Evolutionary conservation across 2,113 vertebrate genomes (phyloP).

Genomic region (Alces alces): DNA sequence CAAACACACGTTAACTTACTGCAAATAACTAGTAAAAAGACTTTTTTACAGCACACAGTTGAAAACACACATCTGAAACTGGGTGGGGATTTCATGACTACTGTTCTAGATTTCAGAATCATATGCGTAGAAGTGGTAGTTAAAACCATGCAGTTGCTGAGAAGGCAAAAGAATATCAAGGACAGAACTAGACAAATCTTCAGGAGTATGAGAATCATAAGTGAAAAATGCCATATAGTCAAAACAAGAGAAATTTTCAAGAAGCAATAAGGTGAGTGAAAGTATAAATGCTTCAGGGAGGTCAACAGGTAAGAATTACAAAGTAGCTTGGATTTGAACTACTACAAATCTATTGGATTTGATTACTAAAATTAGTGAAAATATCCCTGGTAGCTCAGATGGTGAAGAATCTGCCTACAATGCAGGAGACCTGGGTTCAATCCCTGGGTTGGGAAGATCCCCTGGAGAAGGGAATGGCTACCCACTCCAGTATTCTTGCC

Average conservation of each 20-base stretch:
- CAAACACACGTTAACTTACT: neutral
- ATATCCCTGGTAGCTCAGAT: neutral
- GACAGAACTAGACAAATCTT: neutral
- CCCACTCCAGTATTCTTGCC: neutral
- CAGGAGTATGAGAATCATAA: neutral
- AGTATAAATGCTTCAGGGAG: neutral
- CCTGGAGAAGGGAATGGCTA: neutral
- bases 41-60: neutral
- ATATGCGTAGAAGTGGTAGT: neutral
- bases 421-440: neutral
- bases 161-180: neutral
- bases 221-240: neutral
- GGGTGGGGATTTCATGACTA: neutral
- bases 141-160: neutral
- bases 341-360: neutral
- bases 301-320: constrained; percentile 4
- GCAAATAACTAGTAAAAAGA: neutral
- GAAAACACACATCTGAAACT: neutral
- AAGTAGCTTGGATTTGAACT: neutral
- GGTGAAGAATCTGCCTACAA: neutral
- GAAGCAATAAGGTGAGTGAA: neutral
- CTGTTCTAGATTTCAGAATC: neutral
- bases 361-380: neutral
- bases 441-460: neutral
- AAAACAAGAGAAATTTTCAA: neutral